phyloP scores from a whole-genome alignment of 2,797 vertebrate genomes.

The Falco novaeseelandiae region DNA sequence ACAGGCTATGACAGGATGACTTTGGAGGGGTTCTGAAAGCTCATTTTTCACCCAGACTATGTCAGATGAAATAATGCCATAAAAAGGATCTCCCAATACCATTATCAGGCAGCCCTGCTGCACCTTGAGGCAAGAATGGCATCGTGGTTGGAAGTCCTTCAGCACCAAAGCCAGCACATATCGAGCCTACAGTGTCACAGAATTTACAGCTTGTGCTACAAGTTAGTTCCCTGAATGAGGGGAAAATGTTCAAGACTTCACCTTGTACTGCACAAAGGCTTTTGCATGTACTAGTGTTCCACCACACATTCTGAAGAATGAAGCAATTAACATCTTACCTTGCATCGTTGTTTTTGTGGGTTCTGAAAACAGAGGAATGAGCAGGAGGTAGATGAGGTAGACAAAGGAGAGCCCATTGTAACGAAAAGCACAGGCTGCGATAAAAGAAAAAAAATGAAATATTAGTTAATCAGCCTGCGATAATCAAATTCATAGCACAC shows the following conservation, averaged over 20 bases:
- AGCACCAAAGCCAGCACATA: neutral
- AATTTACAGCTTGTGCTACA: neutral
- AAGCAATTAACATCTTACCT: constrained; percentile 81
- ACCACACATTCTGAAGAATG: neutral
- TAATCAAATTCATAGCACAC: neutral
- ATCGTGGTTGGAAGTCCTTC: neutral
- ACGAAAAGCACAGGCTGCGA: constrained; percentile 94
- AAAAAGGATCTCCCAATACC: neutral
- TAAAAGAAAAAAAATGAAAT: constrained; percentile 19
- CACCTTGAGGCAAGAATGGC: neutral
- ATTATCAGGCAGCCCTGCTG: neutral
- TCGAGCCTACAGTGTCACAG: neutral
- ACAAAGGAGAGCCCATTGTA: constrained; percentile 97
- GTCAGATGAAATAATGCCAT: neutral
- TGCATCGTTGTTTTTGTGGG: constrained; percentile 93
- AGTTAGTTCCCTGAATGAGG: neutral
- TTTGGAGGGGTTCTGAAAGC: neutral
- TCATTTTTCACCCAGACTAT: neutral
- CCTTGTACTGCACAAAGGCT: neutral
- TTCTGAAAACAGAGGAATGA: constrained; percentile 95
- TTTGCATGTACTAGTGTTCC: neutral
- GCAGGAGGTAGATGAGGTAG: constrained; percentile 99
- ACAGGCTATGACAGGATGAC: neutral
- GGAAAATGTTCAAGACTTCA: neutral
- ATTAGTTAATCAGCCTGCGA: neutral